These are phyloP conservation scores for Bombus ignitus DNA, from an alignment of 1,140 invertebrate genomes.

Conservation along the genomic window DNA sequence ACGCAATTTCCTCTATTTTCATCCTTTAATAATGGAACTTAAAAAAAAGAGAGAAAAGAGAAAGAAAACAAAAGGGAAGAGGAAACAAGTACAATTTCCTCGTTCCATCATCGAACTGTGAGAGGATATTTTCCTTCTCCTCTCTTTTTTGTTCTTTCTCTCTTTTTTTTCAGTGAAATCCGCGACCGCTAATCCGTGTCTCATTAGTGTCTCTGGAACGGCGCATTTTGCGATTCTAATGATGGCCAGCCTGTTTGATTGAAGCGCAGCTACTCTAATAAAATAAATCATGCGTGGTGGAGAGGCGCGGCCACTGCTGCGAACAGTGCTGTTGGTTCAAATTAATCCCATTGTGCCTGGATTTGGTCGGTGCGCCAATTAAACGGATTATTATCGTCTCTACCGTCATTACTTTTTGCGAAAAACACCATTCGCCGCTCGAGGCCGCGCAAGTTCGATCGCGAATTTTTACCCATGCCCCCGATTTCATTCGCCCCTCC, in stretches of 20 bases:
- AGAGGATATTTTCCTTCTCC: not conserved
- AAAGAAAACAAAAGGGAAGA: not conserved
- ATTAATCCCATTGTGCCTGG: constrained; percentile 72
- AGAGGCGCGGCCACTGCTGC: constrained; percentile 53
- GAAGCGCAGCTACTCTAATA: constrained; percentile 70
- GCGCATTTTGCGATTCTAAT: constrained; percentile 70
- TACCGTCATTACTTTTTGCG: constrained; percentile 71
- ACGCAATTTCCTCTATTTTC: not conserved
- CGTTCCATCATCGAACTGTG: constrained; percentile 3
- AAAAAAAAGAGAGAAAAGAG: not conserved
- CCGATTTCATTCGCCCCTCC: not conserved
- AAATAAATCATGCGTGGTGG: constrained; percentile 70
- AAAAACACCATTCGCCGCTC: constrained; percentile 52
- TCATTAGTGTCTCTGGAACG: constrained; percentile 62
- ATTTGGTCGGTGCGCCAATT: constrained; percentile 71
- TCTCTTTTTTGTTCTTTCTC: not conserved
- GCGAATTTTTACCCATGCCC: constrained; percentile 47
- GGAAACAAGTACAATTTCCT: not conserved
- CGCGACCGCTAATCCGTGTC: constrained; percentile 63
- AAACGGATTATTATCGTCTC: constrained; percentile 72
- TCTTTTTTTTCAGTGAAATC: constrained; percentile 26
- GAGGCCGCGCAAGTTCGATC: constrained; percentile 40
- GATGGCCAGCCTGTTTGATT: constrained; percentile 67
- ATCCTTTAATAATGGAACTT: not conserved
- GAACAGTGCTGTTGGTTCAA: constrained; percentile 69